A percentile compares a stretch with the other conserved stretches of the same genome.
These are phyloP conservation scores for Pteromalus puparum DNA, from an alignment of 1,140 invertebrate genomes.

Conservation along the genomic window DNA sequence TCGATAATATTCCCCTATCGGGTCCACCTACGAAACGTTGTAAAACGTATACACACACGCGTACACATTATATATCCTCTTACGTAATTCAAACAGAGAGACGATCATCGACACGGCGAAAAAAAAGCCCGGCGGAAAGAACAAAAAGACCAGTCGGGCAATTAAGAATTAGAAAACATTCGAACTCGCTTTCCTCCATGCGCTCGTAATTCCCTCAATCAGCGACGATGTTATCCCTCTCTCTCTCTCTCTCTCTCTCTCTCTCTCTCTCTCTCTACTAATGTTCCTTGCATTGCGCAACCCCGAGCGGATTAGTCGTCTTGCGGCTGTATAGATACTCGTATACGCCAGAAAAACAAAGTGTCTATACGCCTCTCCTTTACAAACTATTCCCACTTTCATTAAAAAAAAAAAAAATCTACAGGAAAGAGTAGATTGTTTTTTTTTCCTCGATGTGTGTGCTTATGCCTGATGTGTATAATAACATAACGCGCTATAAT, in stretches of 20 bases:
- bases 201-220: not conserved
- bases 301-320: not conserved
- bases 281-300: not conserved
- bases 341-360: not conserved
- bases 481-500: not conserved
- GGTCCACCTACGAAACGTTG: not conserved
- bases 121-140: not conserved
- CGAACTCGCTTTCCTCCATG: not conserved
- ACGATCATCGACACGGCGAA: not conserved
- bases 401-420: too few species aligned
- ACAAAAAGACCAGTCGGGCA: not conserved
- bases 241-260: not conserved
- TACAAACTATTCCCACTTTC: not conserved
- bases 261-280: not conserved
- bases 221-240: not conserved
- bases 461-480: too few species aligned
- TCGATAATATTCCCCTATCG: not conserved
- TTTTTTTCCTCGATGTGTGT: not conserved
- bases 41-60: not conserved
- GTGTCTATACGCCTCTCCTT: not conserved
- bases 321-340: not conserved
- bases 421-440: not conserved
- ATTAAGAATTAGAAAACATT: slow-evolving; percentile 1
- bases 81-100: not conserved
- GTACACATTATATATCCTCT: not conserved